Percentiles rank a stretch among this genome's conserved stretches.
These are phyloP conservation scores for Cydia strobilella DNA, from an alignment of 1,140 invertebrate species.

Conservation along the genomic window DNA sequence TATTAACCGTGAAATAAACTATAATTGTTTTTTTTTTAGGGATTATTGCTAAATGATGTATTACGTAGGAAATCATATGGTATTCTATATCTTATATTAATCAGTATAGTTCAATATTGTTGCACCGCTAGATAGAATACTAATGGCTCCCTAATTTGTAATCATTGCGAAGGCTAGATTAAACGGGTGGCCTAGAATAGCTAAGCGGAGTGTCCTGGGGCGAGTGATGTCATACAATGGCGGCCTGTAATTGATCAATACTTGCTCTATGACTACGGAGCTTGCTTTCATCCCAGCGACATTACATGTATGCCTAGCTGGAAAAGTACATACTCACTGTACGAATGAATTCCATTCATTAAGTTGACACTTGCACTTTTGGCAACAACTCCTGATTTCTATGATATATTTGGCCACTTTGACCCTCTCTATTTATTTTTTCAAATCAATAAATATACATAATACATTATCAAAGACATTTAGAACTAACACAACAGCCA, in stretches of 20 bases:
- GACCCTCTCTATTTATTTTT: too few species aligned
- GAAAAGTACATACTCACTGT: too few species aligned
- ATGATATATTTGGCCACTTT: too few species aligned
- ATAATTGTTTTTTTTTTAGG: too few species aligned
- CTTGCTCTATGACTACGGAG: not conserved
- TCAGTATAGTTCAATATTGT: slow-evolving; percentile 2
- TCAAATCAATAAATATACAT: too few species aligned
- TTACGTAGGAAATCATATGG: not conserved
- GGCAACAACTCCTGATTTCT: too few species aligned
- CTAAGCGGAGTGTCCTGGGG: slow-evolving; percentile 20
- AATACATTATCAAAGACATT: too few species aligned
- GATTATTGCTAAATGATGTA: too few species aligned
- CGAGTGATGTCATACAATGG: slow-evolving; percentile 23
- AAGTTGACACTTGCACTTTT: too few species aligned
- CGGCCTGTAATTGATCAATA: slow-evolving; percentile 21
- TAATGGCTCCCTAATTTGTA: slow-evolving; percentile 18
- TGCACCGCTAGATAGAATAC: not conserved
- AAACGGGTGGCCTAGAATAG: slow-evolving; percentile 29
- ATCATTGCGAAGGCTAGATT: slow-evolving; percentile 21
- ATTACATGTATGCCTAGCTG: not conserved
- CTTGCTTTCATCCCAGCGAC: not conserved
- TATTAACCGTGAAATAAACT: too few species aligned
- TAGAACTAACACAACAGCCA: too few species aligned
- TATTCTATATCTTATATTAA: not conserved
- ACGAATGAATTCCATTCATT: too few species aligned